Percentiles rank a stretch among this genome's conserved stretches.
phyloP scores from a whole-genome alignment of 2,888 invertebrate species.

The Baccha elongata region DNA sequence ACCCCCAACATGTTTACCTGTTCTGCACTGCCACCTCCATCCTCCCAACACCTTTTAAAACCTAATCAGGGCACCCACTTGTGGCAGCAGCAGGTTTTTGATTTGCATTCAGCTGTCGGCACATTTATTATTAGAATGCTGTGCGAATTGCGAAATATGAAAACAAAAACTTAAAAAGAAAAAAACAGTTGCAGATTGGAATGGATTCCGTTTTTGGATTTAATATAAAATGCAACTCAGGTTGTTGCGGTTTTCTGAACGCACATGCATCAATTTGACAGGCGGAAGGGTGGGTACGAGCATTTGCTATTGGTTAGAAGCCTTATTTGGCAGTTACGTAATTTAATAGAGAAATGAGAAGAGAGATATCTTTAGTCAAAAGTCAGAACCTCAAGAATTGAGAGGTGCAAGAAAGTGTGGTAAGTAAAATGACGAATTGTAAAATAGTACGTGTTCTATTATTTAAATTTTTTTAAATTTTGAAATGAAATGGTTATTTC shows the following conservation, averaged over 20 bases:
- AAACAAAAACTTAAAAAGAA: constrained; percentile 9
- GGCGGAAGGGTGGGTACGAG: constrained; percentile 51
- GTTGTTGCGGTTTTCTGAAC: constrained; percentile 40
- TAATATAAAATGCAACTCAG: constrained; percentile 21
- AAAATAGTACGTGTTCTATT: no score
- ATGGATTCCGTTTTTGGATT: constrained; percentile 48
- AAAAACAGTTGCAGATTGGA: constrained; percentile 20
- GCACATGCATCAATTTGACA: constrained; percentile 47
- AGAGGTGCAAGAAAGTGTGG: no score
- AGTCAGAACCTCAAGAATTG: no score
- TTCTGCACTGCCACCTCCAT: constrained; percentile 5
- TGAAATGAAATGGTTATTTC: no score
- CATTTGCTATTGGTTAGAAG: constrained; percentile 4
- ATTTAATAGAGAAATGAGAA: neutral
- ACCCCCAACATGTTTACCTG: constrained; percentile 25
- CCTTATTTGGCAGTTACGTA: constrained; percentile 17
- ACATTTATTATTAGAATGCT: constrained; percentile 64
- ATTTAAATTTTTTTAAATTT: no score
- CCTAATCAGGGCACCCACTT: constrained; percentile 66
- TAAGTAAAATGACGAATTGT: no score
- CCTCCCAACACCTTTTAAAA: neutral
- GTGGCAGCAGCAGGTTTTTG: constrained; percentile 64
- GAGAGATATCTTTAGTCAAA: constrained; percentile 18
- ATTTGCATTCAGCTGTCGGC: constrained; percentile 70
- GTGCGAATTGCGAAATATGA: constrained; percentile 52